Base-by-base conservation (phyloP, 2,113 vertebrate genomes). In the Pogonocichla stellata region DNA sequence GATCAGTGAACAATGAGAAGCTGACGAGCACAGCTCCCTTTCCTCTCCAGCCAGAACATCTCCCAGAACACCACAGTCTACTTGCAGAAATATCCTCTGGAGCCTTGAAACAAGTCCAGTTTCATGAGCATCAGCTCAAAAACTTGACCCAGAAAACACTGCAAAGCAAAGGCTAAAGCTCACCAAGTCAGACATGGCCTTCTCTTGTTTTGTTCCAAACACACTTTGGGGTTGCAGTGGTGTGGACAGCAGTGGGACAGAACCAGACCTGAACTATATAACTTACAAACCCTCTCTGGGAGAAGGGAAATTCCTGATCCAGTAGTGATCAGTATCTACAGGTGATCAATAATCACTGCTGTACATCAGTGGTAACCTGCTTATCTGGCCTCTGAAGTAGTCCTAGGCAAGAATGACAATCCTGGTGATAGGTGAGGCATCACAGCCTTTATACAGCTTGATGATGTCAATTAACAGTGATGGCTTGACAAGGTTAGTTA, bases 151-250 rank as follows among this genome's bases (percentile, higher is more conserved):
- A 54, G 69, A 67, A 89, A 89, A 73, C 25, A 33, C 0, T 33
- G 28, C 23, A 33, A 54, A 70, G 36, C 45, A 72, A 71, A 91
- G 23, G 61, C 33, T 90, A 54, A 92, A 93, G 64, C 50, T 86
- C 54, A 54, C 12, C 0, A 2, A 57, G 54, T 31, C 10, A 5
- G 56, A 33, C 23, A 9, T 0, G 25, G 23, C 28, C 45, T 50
- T 38, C 56, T 58, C 16, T 4, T 56, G 33, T 72, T 66, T 57
- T 67, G 14, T 72, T 61, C 61, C 61, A 71, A 71, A n/a, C 17
- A 75, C 33, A 82, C 3, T 6, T 43, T 53, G 51, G 26, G 25
- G 25, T 40, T n/a, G 19, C 18, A n/a, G 12, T 20, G 42, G n/a
- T 2, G 0, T 16, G 16, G 23, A 50, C 57, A 90, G 65, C 70